Base-by-base conservation (phyloP, 2,113 vertebrate species). In the Vireo altiloquus region DNA sequence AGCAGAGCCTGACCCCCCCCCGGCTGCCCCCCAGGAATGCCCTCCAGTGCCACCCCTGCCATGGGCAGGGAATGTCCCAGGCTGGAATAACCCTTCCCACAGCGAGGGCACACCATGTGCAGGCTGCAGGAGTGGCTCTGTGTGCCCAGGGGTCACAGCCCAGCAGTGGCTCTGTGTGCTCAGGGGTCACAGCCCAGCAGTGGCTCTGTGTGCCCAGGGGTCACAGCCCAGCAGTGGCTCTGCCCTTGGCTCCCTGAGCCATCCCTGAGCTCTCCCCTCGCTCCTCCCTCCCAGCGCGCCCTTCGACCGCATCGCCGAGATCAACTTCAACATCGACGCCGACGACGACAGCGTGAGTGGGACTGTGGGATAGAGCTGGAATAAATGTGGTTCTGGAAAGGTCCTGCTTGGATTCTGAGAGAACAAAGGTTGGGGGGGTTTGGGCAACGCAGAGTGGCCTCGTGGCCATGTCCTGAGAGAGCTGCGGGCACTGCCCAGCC, bases 251-350 rank as follows among this genome's bases (percentile, higher is more conserved):
- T 27, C 56, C 72, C 44, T 7, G 1, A 47, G 68, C 13, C 6
- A 0, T 16, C 8, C 4, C 66, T 85, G 61, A 75, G 10, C 14
- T 28, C 30, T n/a, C 21, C 69, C 81, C 49, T 57, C 44, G 46
- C 11, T 78, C 64, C 33, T 54, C 18, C 50, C 17, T 72, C 37
- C 25, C 96, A 99, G 99, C 10, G 98, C 99, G 86, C 99, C 99
- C 3, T 99, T 99, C 21, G 99, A 99, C 98, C 98, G 99, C 96
- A 99, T 99, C 39, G 98, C 99, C 0, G 99, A 99, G 97, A 99
- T 99, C 54, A 99, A 98, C 98, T 99, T 99, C 98, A 99, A 96
- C 89, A 98, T 99, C 7, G 98, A 99, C 6, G 99, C 99, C 0
- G 99, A 99, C 8, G 99, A 99, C 61, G 99, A 99, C 97, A 99